Base-by-base conservation (phyloP, 2,888 invertebrate genomes). In the Drosophila macrothrix region DNA sequence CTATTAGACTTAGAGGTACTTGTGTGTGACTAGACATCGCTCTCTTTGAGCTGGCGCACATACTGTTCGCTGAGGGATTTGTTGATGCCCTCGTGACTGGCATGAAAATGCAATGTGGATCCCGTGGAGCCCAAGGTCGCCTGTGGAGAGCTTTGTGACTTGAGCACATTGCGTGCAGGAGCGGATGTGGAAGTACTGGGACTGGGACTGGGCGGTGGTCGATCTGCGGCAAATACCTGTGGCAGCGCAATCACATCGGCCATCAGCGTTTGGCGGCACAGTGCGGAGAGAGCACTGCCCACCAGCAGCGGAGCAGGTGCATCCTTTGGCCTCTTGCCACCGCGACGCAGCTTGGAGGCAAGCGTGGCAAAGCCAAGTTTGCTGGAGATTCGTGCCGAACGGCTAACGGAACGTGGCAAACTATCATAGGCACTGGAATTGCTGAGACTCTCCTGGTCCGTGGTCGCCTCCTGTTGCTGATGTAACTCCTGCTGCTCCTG, bases 231-330 rank as follows among this genome's bases (percentile, higher is more conserved):
- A 10, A 80, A 66, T 2, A 68, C 69, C 72, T 91, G 84, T 4
- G 92, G 90, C 37, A 86, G 54, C 0, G 90, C 88, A 53, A 91
- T 90, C 16, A 95, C 94, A 84, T 95, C 95, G 16, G 97, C 96
- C 6, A 96, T 93, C 5, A 97, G 93, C 86, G 96, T 97, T 91
- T 97, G 97, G 1, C 97, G 94, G 81, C 97, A 97, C 6, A 97
- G 94, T 3, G 95, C 94, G 0, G 96, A 95, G 0, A 97, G 94
- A 0, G 96, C 95, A 65, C 95, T 95, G 85, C 94, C 94, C 50
- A 70, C 37, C 82, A 77, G 53, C 84, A 84, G 33, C 3, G 73
- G 72, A 91, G 92, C 64, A 4, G 94, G 92, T 62, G 65, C 37
- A 83, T 93, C 73, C 58, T 85, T 88, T 16, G 67, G 46, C 52